phyloP scores from a whole-genome alignment of 2,113 vertebrate species.

The Leiothrix lutea region DNA sequence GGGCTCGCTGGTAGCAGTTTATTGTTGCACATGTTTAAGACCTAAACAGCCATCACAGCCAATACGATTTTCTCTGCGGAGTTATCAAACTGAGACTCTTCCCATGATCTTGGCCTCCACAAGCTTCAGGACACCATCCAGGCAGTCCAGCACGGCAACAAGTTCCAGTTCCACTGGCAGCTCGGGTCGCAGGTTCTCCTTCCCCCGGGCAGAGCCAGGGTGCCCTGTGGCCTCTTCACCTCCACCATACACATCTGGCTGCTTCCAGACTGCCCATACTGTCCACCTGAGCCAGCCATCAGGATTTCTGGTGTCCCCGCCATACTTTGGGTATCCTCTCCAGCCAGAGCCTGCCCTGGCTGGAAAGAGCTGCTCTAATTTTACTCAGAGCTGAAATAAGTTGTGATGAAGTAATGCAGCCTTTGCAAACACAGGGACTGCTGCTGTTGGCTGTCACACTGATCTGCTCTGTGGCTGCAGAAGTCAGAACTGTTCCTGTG shows the following conservation, averaged over 20 bases:
- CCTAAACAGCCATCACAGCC: slow-evolving; percentile 92
- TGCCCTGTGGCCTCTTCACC: slow-evolving; percentile 80
- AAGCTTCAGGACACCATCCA: slow-evolving; percentile 85
- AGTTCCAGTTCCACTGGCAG: slow-evolving; percentile 88
- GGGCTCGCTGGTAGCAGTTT: slow-evolving; percentile 91
- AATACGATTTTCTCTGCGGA: slow-evolving; percentile 90
- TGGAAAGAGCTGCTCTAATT: slow-evolving; percentile 86
- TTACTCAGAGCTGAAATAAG: slow-evolving; percentile 83
- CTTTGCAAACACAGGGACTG: not conserved
- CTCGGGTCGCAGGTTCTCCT: slow-evolving; percentile 86
- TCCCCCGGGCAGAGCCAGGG: slow-evolving; percentile 78
- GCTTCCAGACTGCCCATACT: slow-evolving; percentile 66
- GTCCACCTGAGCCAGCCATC: slow-evolving; percentile 76
- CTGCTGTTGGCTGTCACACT: not conserved
- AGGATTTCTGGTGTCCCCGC: slow-evolving; percentile 85
- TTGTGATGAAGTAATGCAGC: rapidly evolving
- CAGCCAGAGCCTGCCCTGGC: slow-evolving; percentile 83
- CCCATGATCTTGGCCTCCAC: slow-evolving; percentile 92
- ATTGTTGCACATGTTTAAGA: slow-evolving; percentile 94
- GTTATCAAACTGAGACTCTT: slow-evolving; percentile 93
- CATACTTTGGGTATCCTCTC: slow-evolving; percentile 87
- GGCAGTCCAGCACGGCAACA: slow-evolving; percentile 92
- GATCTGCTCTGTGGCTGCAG: not conserved
- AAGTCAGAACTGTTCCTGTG: not conserved
- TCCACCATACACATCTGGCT: slow-evolving; percentile 82